Evolutionary conservation across 2,888 invertebrate genomes (phyloP), one percentile per base, ranked within the genome.

Genomic region (Polia nebulosa): DNA sequence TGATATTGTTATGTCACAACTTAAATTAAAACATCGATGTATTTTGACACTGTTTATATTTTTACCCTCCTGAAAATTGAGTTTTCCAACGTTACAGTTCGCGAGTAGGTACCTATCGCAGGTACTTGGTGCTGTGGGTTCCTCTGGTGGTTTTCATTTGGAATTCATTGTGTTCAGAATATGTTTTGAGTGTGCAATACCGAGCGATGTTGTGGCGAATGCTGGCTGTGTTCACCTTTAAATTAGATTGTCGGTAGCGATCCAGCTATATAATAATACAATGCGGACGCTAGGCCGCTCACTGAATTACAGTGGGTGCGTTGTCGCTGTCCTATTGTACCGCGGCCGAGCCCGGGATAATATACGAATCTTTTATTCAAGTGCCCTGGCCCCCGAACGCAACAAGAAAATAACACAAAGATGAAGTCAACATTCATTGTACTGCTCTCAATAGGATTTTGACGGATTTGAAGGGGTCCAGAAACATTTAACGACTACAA

Each of bases 341-440:
- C 88, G 87, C 72, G 84, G 84, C 85, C 85, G 86, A 88, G 91
- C 85, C 86, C 82, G 89, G 92, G 90, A 94, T 94, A 93, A 94
- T 93, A 93, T 91, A 91, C 91, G 91, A 93, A 95, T 95, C 93
- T 95, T 95, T 95, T 95, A 95, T 95, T 94, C 95, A 95, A 94
- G 93, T 94, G 92, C 92, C 87, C 88, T 89, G 91, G 91, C 87
- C 92, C 89, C 90, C 88, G 86, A 92, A 92, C 89, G 88, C 89
- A 88, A 86, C 90, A 93, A 94, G 92, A 93, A 92, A 93, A 93
- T 93, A 93, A 93, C 88, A 90, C 89, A 92, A 91, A 93, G 90
- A 92, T 92, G 92, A 87, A 93, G 90, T 91, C 91, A 91, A 90
- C 92, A 88, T 89, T 92, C 93, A 94, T 95, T 94, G 94, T 95